Base-by-base conservation (phyloP, 2,113 vertebrate genomes). In the Opisthocomus hoazin region DNA sequence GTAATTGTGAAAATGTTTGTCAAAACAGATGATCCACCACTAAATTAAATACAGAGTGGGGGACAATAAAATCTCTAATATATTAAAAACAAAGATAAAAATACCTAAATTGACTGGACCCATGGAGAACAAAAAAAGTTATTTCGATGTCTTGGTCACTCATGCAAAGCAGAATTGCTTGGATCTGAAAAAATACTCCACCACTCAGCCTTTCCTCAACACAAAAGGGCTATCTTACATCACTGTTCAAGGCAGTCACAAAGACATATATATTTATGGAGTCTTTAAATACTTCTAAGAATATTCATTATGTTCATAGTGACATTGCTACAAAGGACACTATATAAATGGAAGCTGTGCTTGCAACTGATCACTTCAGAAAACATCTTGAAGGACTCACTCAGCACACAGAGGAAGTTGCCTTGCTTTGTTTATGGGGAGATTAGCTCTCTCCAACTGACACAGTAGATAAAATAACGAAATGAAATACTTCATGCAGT, bases 281-380 rank as follows among this genome's bases (percentile, higher is more conserved):
- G 30, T 43, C 39, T 89, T 87, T 75, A 93, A 92, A 75, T 71
- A 63, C 15, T 84, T 84, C 27, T 50, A 87, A 94, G 32, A 45
- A 73, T 34, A 71, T 73, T 81, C 43, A 87, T 80, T 75, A 88
- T 13, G 21, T 58, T 74, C 56, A 45, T n/a, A 71, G 29, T 61
- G 83, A 90, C 91, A 95, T 89, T 96, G 90, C 48, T 63, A 16
- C 66, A 76, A 96, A 93, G 89, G 90, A 82, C 73, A 6, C 26
- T 65, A 27, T 30, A 71, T 50, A 89, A 95, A 94, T 54, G 92
- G 83, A 92, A 94, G 45, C 83, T 78, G 41, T 41, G 45, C 74
- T 85, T 95, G 73, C 53, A 89, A 61, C 41, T 17, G 39, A 93
- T 95, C 68, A 26, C 64, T 93, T 91, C 43, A 76, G 85, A 84